Base-by-base conservation (phyloP, 2,888 invertebrate genomes). In the Acrobeloides nanus region DNA sequence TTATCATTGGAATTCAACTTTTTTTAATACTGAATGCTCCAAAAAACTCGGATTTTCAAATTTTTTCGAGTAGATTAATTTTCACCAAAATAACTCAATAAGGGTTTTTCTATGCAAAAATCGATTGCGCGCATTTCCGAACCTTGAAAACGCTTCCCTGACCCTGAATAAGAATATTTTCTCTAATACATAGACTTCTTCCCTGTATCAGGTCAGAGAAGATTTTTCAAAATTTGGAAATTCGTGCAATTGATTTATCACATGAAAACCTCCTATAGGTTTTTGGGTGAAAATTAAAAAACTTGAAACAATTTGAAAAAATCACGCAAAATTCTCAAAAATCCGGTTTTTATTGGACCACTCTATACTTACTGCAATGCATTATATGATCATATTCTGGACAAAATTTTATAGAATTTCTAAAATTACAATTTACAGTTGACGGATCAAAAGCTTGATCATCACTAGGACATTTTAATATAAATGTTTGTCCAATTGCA, bases 361-460 rank as follows among this genome's bases (percentile, higher is more conserved):
- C 20, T 12, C 26, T 26, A 10, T n/a, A 66, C 69, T 57, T 29
- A 70, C 68, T 61, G 61, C 71, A 71, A 46, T 70, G 67, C 47
- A 64, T 54, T 31, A 71, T 61, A 42, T 68, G 66, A 50, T 71
- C 70, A 51, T 69, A 71, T 35, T 72, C 68, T 7, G 70, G 68
- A 48, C 71, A 71, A 34, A 61, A 50, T 38, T 59, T 60, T 4
- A 69, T 61, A 17, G 65, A 62, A 35, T 62, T 59, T 37, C 55
- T 55, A 53, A 61, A 66, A 37, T 71, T 71, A 53, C 71, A 71
- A 34, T 62, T 68, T 24, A 53, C 54, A 0, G 67, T 71, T 10
- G 55, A 53, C 17, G 57, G 52, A 27, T 71, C 71, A 47, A 66
- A 71, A 3, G 69, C 66, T 48, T 71, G 57, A 15, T 62, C 60